Conservation (phyloP, 2,888 invertebrate species). For the Bedellia somnulentella region DNA sequence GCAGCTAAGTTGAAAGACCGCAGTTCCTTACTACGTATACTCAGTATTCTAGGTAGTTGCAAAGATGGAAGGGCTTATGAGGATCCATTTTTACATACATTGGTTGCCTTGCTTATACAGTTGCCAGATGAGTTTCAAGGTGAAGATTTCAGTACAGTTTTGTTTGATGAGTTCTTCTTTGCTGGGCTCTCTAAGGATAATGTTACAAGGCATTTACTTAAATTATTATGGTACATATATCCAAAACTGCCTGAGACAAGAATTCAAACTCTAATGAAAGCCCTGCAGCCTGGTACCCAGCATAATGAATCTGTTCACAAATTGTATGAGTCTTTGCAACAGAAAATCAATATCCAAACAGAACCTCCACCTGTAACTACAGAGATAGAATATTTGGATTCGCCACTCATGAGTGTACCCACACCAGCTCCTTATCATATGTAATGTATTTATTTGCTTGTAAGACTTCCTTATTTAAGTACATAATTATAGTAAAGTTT, state of each 20-base stretch:
- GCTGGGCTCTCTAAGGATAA: conserved; percentile 88
- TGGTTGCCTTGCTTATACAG: conserved; percentile 82
- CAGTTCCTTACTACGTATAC: conserved; percentile 78
- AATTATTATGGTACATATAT: conserved; percentile 89
- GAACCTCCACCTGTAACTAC: conserved; percentile 66
- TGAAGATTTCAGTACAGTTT: conserved; percentile 92
- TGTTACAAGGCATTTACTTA: conserved; percentile 87
- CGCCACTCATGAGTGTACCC: conserved; percentile 83
- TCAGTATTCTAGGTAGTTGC: conserved; percentile 89
- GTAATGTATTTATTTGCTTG: too few species aligned
- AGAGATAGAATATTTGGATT: conserved; percentile 76
- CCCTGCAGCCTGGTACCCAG: conserved; percentile 73
- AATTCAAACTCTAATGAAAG: conserved; percentile 79
- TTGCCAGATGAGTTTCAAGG: conserved; percentile 91
- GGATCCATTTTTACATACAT: conserved; percentile 91
- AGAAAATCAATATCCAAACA: conserved; percentile 74
- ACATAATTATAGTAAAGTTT: conserved; percentile 7
- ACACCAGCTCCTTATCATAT: conserved; percentile 75
- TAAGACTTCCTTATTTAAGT: too few species aligned
- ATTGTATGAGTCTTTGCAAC: conserved; percentile 74
- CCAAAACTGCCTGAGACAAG: conserved; percentile 79
- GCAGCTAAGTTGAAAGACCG: conserved; percentile 81
- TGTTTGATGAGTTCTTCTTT: conserved; percentile 95
- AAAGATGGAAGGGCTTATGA: conserved; percentile 92
- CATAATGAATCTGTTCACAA: conserved; percentile 85